phyloP scores from a whole-genome alignment of 2,888 invertebrate species.

The Patella pellucida region DNA sequence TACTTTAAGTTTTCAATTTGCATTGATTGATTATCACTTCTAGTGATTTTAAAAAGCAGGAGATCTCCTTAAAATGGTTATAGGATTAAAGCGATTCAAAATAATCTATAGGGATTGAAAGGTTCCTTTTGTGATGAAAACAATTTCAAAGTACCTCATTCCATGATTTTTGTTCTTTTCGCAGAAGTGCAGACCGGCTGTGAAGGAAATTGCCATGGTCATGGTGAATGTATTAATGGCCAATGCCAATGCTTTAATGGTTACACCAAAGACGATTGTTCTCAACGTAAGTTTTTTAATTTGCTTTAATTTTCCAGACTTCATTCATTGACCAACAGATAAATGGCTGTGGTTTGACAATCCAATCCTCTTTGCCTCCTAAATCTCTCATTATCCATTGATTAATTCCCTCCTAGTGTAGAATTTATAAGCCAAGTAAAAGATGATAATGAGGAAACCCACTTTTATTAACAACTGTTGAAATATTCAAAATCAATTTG shows the following conservation, averaged over 20 bases:
- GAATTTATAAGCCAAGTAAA: neutral
- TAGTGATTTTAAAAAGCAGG: too few relatives aligned
- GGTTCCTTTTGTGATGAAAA: too few relatives aligned
- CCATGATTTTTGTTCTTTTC: conserved; percentile 11
- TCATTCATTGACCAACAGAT: neutral
- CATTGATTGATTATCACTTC: too few relatives aligned
- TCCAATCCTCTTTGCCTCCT: neutral
- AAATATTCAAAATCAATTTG: neutral
- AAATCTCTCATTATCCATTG: neutral
- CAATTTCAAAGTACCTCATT: too few relatives aligned
- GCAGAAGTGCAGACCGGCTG: conserved; percentile 74
- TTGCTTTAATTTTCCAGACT: neutral
- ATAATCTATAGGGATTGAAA: too few relatives aligned
- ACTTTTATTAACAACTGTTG: conserved; percentile 4
- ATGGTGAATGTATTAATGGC: conserved; percentile 92
- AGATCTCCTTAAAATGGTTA: too few relatives aligned
- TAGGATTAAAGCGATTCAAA: too few relatives aligned
- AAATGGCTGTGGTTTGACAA: neutral
- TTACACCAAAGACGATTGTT: conserved; percentile 95
- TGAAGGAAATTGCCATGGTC: conserved; percentile 95
- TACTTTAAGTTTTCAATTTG: too few relatives aligned
- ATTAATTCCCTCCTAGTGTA: neutral
- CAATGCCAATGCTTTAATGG: conserved; percentile 97
- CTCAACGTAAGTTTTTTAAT: conserved; percentile 83
- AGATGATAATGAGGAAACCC: neutral